These are phyloP conservation scores for Drosophila yooni DNA, from an alignment of 2,888 invertebrate genomes.

Conservation along the genomic window DNA sequence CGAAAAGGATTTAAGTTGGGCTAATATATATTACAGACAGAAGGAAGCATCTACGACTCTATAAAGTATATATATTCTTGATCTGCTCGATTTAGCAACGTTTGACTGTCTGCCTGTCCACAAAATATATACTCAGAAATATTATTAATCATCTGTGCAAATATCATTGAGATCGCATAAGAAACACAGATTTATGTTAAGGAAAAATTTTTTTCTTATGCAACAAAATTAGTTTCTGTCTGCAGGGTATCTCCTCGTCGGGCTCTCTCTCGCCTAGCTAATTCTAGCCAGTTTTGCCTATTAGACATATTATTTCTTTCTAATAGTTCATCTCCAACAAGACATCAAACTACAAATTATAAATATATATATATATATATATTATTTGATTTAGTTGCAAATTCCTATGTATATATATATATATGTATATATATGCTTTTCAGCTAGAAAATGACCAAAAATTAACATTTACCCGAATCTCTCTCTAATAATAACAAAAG, in stretches of 20 bases:
- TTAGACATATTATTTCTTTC: neutral
- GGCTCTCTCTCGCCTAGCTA: neutral
- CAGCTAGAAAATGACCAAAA: constrained; percentile 52
- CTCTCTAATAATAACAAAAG: constrained; percentile 77
- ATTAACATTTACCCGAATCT: constrained; percentile 57
- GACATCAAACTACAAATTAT: neutral
- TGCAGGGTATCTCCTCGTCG: neutral
- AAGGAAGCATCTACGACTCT: too few species aligned
- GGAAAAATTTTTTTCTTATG: neutral
- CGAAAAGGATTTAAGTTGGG: too few species aligned
- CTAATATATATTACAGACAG: too few species aligned
- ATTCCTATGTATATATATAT: constrained; percentile 7
- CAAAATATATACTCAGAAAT: neutral
- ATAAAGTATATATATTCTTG: too few species aligned
- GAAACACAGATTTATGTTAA: too few species aligned
- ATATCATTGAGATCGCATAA: too few species aligned
- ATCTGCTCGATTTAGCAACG: too few species aligned
- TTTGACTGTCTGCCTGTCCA: too few species aligned
- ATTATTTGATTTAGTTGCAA: neutral
- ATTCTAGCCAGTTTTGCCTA: neutral
- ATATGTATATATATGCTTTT: constrained; percentile 30
- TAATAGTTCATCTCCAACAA: neutral
- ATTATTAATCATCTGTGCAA: neutral
- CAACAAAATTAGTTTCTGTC: neutral
- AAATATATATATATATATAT: constrained; percentile 27